These are phyloP conservation scores for Cossypha niveicapilla DNA, from an alignment of 2,797 vertebrate species.

Conservation along the genomic window DNA sequence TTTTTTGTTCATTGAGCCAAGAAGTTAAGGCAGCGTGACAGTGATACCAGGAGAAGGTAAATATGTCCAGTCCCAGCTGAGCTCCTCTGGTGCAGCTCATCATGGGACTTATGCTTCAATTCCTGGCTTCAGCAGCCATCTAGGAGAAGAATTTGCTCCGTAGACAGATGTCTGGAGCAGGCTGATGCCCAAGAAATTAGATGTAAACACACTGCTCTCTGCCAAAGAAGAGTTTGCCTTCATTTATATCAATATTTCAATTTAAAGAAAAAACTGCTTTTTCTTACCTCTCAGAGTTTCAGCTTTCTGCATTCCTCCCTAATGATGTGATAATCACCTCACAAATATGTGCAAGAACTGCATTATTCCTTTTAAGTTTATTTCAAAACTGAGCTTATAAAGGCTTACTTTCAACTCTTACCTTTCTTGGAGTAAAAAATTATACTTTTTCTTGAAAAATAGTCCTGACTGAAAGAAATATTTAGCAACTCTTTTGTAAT, in stretches of 20 bases:
- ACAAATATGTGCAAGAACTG: background rate
- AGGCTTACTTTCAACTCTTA: background rate
- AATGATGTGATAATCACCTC: conserved; percentile 15
- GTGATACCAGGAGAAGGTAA: background rate
- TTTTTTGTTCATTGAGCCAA: background rate
- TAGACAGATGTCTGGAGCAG: background rate
- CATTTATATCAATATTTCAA: background rate
- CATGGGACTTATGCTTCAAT: conserved; percentile 1
- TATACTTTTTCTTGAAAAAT: conserved; percentile 12
- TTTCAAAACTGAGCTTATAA: background rate
- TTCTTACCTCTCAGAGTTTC: background rate
- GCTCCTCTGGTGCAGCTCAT: conserved; percentile 1
- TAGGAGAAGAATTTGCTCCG: background rate
- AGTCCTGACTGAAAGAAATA: background rate
- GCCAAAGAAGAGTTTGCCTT: background rate
- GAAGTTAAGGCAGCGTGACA: background rate
- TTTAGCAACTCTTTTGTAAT: background rate
- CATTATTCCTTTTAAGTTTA: conserved; percentile 17
- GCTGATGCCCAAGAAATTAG: background rate
- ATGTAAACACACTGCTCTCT: background rate
- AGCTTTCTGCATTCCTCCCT: background rate
- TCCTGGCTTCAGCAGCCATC: conserved; percentile 16
- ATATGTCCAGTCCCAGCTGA: background rate
- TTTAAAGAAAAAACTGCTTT: background rate
- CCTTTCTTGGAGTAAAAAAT: background rate